These are phyloP conservation scores for Idaea dimidiata DNA, from an alignment of 2,888 invertebrate species.

Conservation along the genomic window DNA sequence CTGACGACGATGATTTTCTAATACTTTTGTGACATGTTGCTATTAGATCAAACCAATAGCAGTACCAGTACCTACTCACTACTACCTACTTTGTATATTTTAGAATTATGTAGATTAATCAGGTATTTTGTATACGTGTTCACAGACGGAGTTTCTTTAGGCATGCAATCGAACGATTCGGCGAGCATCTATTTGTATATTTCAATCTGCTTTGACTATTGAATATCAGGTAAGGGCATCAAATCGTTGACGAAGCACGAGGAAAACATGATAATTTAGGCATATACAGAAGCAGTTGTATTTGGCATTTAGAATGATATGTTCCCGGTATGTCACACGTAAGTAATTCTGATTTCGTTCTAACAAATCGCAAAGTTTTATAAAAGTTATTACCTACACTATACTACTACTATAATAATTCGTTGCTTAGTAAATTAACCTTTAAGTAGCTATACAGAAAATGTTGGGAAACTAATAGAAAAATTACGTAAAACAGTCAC, in stretches of 20 bases:
- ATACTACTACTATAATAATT: background rate
- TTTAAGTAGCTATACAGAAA: background rate
- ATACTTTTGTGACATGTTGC: constrained; percentile 5
- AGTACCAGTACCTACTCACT: constrained; percentile 29
- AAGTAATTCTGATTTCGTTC: too few species aligned
- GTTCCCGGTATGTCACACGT: background rate
- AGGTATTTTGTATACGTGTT: constrained; percentile 1
- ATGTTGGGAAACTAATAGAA: background rate
- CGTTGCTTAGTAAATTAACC: background rate
- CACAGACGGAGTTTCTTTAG: background rate
- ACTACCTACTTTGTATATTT: constrained; percentile 22
- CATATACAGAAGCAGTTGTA: background rate
- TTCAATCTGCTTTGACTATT: background rate
- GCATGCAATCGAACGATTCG: constrained; percentile 1
- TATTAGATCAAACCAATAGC: constrained; percentile 20
- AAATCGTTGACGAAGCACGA: background rate
- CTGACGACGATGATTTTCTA: constrained; percentile 22
- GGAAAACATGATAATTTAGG: background rate
- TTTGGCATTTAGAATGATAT: background rate
- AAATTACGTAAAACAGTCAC: background rate
- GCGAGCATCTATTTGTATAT: background rate
- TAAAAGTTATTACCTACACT: too few species aligned
- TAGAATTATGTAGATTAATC: constrained; percentile 3
- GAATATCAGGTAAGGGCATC: constrained; percentile 13
- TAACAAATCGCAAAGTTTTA: too few species aligned